Evolutionary conservation across 2,113 vertebrate genomes (phyloP), one percentile per base, ranked within the genome.

Genomic region (Sinocyclocheilus grahami): DNA sequence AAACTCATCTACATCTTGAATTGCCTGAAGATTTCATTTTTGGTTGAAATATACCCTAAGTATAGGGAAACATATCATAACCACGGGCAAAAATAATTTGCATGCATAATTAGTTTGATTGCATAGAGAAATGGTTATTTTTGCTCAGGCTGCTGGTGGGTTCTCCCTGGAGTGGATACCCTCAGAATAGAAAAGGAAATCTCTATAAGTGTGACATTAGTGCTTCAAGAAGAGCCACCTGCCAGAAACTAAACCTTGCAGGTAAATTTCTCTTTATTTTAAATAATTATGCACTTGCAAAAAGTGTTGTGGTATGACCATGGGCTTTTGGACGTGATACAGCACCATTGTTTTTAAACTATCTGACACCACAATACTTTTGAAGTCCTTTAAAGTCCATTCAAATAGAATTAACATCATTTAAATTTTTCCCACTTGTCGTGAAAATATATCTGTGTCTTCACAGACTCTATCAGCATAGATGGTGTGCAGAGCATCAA

Each of bases 81-180:
- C 3, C 5, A 33, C 1, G 0, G 22, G 2, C 22, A 10, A 12
- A 46, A 2, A 18, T 16, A n/a, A 16, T 72, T 20, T 71, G 46
- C 39, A n/a, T 65, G 33, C 5, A 37, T 55, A n/a, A 71, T 60
- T 5, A 58, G 0, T 46, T 39, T 62, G 37, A 16, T 22, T 27
- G n/a, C 14, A 51, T 14, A n/a, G 14, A 13, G 14, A 37, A 24
- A 10, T 51, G 18, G 48, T 39, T 65, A 24, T 58, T 72, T 33
- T 20, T 72, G 13, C 37, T 62, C 85, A 97, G 96, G 96, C 79
- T 97, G 77, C 87, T 97, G 87, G 94, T 97, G 75, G 94, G 95
- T 3, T 96, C 96, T 60, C 96, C 96, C 0, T 96, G 96, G 96
- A 96, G 94, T 86, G 95, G 95, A n/a, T 95, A 94, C 90, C 94